Base-by-base conservation (phyloP, 2,888 invertebrate genomes). In the Heliconius cydno region DNA sequence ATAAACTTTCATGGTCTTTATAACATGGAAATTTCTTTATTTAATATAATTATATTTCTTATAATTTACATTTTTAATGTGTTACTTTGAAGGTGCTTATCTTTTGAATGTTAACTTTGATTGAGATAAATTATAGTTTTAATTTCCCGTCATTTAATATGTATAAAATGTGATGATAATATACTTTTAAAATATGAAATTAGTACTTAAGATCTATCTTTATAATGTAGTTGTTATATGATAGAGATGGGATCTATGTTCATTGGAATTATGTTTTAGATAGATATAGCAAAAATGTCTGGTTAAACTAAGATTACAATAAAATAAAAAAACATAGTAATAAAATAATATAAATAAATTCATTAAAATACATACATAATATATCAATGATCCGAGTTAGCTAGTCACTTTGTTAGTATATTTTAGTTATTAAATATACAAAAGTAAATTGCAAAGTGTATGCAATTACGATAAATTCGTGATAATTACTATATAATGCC, bases 1-100 rank as follows among this genome's bases (percentile, higher is more conserved):
- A 13, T 72, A 73, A 66, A 52, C 65, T 73, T 78, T 52, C 68
- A 60, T 77, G 60, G n/a, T 60, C 7, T 38, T 60, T 34, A n/a
- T 38, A 73, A 57, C 34, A 34, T 25, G 3, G 3, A 65, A 15
- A 25, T 13, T 41, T 15, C 7, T 41, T 68, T n/a, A 25, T 12
- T 5, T 41, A 7, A n/a, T 70, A 70, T 70, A 34, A 30, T 4
- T 46, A 9, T 41, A 15, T 68, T 68, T 68, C 34, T 70, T 41
- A 12, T 25, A 41, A 70, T 25, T 41, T 46, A 68, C 68, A n/a
- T 68, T 38, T 34, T 38, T 68, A 68, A 68, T 68, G 22, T 34
- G 38, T 38, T 38, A 70, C 25, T 41, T 68, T 66, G 10, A 66
- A 12, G 41, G 10, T 25, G 38, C 41, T 76, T 63, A 76, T 46